Evolutionary conservation across 2,113 vertebrate species (phyloP), one percentile per base, ranked within the genome.

Genomic region (Polypterus senegalus): DNA sequence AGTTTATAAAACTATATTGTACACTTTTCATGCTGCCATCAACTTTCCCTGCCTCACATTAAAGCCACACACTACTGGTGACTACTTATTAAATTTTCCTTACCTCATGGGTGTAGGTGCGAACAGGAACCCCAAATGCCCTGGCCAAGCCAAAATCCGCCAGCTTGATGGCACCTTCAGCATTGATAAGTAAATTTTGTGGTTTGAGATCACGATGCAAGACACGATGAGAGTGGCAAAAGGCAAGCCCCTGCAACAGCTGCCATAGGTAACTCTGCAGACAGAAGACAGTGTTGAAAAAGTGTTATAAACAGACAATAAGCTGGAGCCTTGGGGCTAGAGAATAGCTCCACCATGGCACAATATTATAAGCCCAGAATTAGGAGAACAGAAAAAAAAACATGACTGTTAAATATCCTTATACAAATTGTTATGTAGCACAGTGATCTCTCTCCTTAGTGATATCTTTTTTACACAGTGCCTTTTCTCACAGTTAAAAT

Each of bases 101-200:
- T 65, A 92, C 94, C 87, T 97, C 94, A 1, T 97, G 94, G 1
- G 93, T 97, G 58, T 97, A 97, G n/a, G 92, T 93, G 48, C 94
- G 89, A 46, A 96, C 91, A 0, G 94, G 94, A 7, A 97, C 92
- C 3, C 92, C 93, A 6, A 97, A 97, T 46, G 92, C 93, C 59
- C 94, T 84, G 0, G 94, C 94, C 64, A 97, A 77, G 27, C 93
- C 94, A n/a, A 97, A 97, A 68, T 97, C 93, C 0, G 94, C 94
- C 47, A 97, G 81, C 60, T 97, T 97, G 81, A 97, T 97, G 69
- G 95, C 84, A 0, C 94, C 94, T 56, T 96, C 91, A 2, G 92
- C 82, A 1, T 95, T 96, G 77, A 97, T 97, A 67, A 97, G 91
- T 58, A 97, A 87, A 74, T 97, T 97, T 68, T 97, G 93, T 7